phyloP scores from a whole-genome alignment of 2,113 vertebrate genomes.

The Oreamnos americanus region DNA sequence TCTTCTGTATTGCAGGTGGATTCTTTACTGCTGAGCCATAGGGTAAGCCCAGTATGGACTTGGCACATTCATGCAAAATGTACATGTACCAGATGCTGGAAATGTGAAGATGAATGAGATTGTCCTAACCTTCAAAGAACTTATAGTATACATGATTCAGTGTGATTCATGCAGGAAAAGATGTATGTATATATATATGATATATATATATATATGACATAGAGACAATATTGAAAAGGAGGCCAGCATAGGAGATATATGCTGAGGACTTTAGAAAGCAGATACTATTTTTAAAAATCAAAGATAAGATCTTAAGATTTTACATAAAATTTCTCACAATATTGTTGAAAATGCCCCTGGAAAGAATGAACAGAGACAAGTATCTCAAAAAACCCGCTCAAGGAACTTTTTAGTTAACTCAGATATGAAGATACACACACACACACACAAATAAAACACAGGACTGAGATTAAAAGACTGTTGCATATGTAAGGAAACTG shows the following conservation, averaged over 20 bases:
- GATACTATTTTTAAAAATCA: background rate
- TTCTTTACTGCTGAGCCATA: background rate
- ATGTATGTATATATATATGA: background rate
- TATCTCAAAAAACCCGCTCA: background rate
- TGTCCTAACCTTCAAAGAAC: background rate
- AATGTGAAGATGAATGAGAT: background rate
- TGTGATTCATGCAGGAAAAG: background rate
- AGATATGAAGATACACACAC: background rate
- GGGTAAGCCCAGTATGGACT: background rate
- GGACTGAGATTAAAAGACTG: background rate
- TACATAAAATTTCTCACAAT: background rate
- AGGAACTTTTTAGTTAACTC: background rate
- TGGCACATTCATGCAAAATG: background rate
- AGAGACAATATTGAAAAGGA: background rate
- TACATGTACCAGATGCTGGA: background rate
- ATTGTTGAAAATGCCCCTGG: background rate
- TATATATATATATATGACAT: background rate
- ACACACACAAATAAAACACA: background rate
- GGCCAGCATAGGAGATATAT: background rate
- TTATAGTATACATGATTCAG: background rate
- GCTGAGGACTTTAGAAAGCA: background rate
- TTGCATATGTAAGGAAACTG: background rate
- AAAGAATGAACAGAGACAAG: background rate
- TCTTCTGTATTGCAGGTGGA: background rate
- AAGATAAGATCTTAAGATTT: background rate